A percentile compares a stretch with the other conserved stretches of the same genome.
phyloP scores from a whole-genome alignment of 2,797 vertebrate genomes.

The Tympanoctomys barrerae region DNA sequence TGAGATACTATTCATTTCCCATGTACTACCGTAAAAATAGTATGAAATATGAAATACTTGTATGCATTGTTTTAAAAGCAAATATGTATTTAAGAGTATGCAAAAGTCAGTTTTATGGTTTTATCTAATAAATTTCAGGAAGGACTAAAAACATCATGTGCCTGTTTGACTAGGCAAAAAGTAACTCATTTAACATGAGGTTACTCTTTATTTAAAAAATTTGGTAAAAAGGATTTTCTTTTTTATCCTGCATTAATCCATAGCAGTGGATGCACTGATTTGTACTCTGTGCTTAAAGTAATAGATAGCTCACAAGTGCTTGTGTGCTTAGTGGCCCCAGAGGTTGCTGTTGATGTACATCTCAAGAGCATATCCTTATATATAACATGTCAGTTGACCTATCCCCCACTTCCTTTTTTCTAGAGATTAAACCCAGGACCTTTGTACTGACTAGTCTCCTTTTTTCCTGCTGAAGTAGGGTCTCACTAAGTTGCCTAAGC shows the following conservation, averaged over 20 bases:
- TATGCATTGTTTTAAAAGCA: slow-evolving; percentile 35
- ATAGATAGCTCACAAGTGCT: background rate
- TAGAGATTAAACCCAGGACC: background rate
- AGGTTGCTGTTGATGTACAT: background rate
- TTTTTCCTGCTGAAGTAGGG: background rate
- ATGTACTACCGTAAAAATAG: background rate
- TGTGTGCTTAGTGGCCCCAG: background rate
- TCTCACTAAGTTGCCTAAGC: background rate
- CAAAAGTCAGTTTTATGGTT: background rate
- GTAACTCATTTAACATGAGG: slow-evolving; percentile 7
- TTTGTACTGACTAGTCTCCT: background rate
- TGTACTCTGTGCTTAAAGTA: background rate
- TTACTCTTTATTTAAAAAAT: slow-evolving; percentile 37
- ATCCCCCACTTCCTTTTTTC: background rate
- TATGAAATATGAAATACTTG: background rate
- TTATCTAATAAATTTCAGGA: background rate
- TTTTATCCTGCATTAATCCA: background rate
- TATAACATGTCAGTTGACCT: background rate
- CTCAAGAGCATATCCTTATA: background rate
- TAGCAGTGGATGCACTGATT: background rate
- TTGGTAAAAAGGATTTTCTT: background rate
- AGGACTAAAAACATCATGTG: background rate
- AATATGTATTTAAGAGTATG: background rate
- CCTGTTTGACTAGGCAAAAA: slow-evolving; percentile 10
- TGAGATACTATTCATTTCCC: slow-evolving; percentile 3